These are phyloP conservation scores for Netelia melanura DNA, from an alignment of 2,888 invertebrate genomes.

Conservation along the genomic window DNA sequence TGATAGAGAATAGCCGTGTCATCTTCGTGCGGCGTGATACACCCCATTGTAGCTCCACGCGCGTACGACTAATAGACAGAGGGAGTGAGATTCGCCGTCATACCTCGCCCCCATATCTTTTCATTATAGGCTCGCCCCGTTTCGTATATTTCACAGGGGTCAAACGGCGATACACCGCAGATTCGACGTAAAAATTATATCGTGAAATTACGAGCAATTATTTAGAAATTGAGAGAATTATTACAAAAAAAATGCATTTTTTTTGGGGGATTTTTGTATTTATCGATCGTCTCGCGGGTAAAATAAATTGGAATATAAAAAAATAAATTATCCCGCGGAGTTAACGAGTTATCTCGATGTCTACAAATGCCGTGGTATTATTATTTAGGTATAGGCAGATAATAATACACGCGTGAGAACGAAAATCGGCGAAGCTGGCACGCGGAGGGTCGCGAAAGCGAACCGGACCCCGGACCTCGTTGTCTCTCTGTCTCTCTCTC, in stretches of 20 bases:
- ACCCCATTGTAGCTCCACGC: constrained; percentile 80
- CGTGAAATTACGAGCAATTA: constrained; percentile 16
- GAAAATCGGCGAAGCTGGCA: constrained; percentile 18
- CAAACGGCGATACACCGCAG: constrained; percentile 11
- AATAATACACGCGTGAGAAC: constrained; percentile 38
- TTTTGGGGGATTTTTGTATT: background rate
- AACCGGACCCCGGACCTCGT: constrained; percentile 1
- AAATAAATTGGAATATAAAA: constrained; percentile 9
- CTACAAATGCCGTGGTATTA: background rate
- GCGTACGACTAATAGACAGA: constrained; percentile 15
- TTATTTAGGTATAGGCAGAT: constrained; percentile 5
- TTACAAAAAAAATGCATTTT: constrained; percentile 6
- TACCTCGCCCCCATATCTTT: constrained; percentile 80
- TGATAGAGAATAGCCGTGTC: constrained; percentile 83
- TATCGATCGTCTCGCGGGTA: constrained; percentile 2
- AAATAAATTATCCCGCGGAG: background rate
- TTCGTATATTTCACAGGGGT: constrained; percentile 36
- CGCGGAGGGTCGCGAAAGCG: constrained; percentile 4
- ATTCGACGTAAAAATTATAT: constrained; percentile 11
- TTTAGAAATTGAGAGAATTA: background rate
- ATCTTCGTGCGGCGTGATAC: constrained; percentile 81
- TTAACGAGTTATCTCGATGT: constrained; percentile 4
- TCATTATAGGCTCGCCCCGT: constrained; percentile 76
- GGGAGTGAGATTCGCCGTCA: constrained; percentile 75
- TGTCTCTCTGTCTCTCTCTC: background rate